Percentiles rank a stretch among this genome's conserved stretches.
These are phyloP conservation scores for Chroicocephalus ridibundus DNA, from an alignment of 2,113 vertebrate species.

Conservation along the genomic window DNA sequence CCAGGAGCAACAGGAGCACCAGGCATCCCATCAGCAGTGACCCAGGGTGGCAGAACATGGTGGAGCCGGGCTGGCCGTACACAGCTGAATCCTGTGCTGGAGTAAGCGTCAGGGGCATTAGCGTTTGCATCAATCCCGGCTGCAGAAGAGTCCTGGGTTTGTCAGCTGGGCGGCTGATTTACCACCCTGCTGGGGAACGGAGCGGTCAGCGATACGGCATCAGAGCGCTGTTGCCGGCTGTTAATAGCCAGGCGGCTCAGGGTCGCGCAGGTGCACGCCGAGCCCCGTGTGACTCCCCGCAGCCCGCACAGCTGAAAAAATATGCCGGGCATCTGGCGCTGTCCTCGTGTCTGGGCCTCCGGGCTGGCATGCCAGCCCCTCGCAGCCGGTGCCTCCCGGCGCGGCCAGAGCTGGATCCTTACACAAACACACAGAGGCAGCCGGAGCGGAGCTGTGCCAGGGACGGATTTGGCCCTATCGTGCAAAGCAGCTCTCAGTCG, in stretches of 20 bases:
- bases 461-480: neutral
- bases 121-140: neutral
- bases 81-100: rapidly evolving
- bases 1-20: neutral
- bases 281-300: conserved; percentile 48
- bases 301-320: conserved; percentile 65
- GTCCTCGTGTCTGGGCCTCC: neutral
- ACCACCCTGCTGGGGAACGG: rapidly evolving
- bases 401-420: neutral
- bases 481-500: conserved; percentile 20
- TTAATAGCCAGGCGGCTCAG: neutral
- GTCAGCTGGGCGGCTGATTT: neutral
- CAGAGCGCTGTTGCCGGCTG: conserved; percentile 30
- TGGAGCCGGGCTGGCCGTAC: rapidly evolving
- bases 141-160: neutral
- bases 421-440: neutral
- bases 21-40: rapidly evolving
- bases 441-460: neutral
- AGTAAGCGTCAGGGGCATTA: neutral
- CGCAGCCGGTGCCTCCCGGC: neutral
- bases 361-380: neutral
- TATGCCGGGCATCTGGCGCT: conserved; percentile 46
- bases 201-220: neutral
- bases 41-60: rapidly evolving
- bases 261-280: conserved; percentile 65